Evolutionary conservation across 2,888 invertebrate species (phyloP).

Genomic region (Scaptomyza reducta): DNA sequence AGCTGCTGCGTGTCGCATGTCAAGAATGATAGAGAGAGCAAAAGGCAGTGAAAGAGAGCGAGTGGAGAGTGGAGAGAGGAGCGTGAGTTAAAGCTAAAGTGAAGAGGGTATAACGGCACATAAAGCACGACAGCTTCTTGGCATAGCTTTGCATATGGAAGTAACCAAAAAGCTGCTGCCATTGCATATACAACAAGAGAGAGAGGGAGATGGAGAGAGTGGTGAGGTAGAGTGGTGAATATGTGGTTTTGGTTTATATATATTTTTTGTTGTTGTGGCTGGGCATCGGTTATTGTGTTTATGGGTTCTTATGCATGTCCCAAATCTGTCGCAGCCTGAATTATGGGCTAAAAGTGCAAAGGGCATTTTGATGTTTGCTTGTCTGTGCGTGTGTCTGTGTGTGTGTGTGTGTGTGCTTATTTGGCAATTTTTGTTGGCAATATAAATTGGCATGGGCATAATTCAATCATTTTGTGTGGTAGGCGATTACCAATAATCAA

Average conservation of each 20-base stretch:
- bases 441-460: slow-evolving; percentile 55
- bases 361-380: slow-evolving; percentile 37
- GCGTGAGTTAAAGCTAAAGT: slow-evolving; percentile 10
- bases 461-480: slow-evolving; percentile 65
- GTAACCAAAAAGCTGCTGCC: slow-evolving; percentile 17
- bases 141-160: slow-evolving; percentile 55
- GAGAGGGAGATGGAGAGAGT: not conserved
- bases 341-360: slow-evolving; percentile 72
- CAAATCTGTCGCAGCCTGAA: slow-evolving; percentile 62
- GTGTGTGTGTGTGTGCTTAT: slow-evolving; percentile 29
- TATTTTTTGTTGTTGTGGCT: slow-evolving; percentile 12
- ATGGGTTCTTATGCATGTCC: slow-evolving; percentile 64
- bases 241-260: not conserved
- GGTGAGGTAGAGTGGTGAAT: not conserved
- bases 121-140: slow-evolving; percentile 56
- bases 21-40: slow-evolving; percentile 32
- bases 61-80: not conserved
- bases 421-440: slow-evolving; percentile 24
- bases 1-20: slow-evolving; percentile 56
- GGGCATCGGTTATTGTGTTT: slow-evolving; percentile 63
- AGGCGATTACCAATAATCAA: slow-evolving; percentile 60
- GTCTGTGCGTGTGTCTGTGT: not conserved
- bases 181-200: slow-evolving; percentile 20
- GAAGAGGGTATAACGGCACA: slow-evolving; percentile 46
- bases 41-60: not conserved